Evolutionary conservation across 2,797 vertebrate genomes (phyloP).

Genomic region (Bovichtus variegatus): DNA sequence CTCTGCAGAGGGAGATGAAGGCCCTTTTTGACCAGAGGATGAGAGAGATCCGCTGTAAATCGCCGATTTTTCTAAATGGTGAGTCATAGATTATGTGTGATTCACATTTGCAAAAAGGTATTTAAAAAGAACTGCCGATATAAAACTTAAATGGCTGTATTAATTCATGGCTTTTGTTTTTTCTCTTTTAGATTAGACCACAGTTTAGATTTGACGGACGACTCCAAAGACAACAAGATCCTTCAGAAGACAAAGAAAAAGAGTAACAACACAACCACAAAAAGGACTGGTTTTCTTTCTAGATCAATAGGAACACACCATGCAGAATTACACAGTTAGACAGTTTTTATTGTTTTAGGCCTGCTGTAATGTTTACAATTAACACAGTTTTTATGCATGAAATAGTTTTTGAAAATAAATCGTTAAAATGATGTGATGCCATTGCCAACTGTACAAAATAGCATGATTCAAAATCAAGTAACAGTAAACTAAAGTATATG

Average conservation of each 20-base stretch:
- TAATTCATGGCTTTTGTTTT: background rate
- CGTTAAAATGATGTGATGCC: constrained; percentile 47
- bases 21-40: constrained; percentile 94
- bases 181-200: constrained; percentile 47
- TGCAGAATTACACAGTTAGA: constrained; percentile 39
- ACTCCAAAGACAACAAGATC: constrained; percentile 23
- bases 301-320: background rate
- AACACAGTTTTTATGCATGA: constrained; percentile 43
- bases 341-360: constrained; percentile 58
- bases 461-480: constrained; percentile 24
- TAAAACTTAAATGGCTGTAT: background rate
- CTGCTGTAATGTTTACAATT: constrained; percentile 62
- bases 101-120: background rate
- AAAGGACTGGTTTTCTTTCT: constrained; percentile 11
- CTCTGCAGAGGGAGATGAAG: constrained; percentile 96
- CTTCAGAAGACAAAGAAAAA: constrained; percentile 4
- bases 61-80: constrained; percentile 91
- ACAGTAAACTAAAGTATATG: constrained; percentile 26
- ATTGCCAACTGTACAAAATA: constrained; percentile 77
- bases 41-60: constrained; percentile 94
- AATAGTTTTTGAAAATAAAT: constrained; percentile 28
- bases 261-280: constrained; percentile 11
- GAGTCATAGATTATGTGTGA: constrained; percentile 38
- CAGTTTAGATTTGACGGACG: constrained; percentile 35
- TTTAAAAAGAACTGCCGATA: background rate